Evolutionary conservation across 2,113 vertebrate genomes (phyloP), one percentile per base, ranked within the genome.

Genomic region (Redunca redunca): DNA sequence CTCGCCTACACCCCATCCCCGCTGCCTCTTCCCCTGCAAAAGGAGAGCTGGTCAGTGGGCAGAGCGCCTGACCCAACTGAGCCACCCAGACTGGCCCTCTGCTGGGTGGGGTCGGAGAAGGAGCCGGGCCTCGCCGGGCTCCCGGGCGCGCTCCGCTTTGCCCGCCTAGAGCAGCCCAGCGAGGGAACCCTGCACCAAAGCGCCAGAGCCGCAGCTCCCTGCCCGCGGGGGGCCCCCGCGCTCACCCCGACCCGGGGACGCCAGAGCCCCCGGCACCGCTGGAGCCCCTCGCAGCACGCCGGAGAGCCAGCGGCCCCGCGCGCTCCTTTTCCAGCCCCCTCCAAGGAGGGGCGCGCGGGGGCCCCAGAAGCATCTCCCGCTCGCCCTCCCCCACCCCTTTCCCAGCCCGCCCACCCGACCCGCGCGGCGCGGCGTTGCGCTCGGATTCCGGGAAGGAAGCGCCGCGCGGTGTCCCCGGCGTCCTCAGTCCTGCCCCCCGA

Each of bases 401-500:
- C 30, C 81, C 77, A 52, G 46, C 96, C 95, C 96, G 46, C 93
- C 91, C 95, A 82, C 97, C 93, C 23, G 58, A 28, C 93, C 90
- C 1, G 89, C 92, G 40, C 85, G 0, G 96, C 46, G 67, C 71
- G 0, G 91, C 87, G 50, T 90, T 8, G 91, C 58, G 48, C 50
- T 85, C 52, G 80, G 77, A 82, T 90, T 92, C 92, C 52, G 91
- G 87, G 98, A 97, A 98, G 98, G 83, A 95, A 99, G 99, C 55
- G 84, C 77, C 19, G 97, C 90, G 99, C 97, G 94, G 97, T 88
- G 98, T 96, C 98, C 96, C 98, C 82, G 98, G 98, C 96, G 96
- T 98, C 97, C 98, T 98, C 96, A 94, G 95, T 98, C 96, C 97
- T 98, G 98, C 96, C 94, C 97, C 94, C 84, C 98, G 97, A 98